These are phyloP conservation scores for Drosophila helvetica DNA, from an alignment of 2,888 invertebrate species.

Conservation along the genomic window DNA sequence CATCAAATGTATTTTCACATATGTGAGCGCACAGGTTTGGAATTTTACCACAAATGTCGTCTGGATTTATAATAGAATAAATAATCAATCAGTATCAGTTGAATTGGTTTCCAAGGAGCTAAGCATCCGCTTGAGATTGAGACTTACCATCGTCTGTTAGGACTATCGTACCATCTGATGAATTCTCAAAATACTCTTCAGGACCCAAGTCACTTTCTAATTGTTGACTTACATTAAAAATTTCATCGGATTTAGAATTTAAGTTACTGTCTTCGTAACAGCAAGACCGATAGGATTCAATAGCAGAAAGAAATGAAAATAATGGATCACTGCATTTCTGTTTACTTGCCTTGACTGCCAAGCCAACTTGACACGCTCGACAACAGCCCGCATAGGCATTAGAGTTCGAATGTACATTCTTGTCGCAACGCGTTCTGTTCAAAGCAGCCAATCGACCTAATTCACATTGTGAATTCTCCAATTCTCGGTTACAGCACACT, in stretches of 20 bases:
- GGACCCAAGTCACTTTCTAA: slow-evolving; percentile 4
- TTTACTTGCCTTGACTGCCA: slow-evolving; percentile 85
- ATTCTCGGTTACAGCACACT: slow-evolving; percentile 87
- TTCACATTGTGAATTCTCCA: slow-evolving; percentile 82
- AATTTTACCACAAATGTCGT: slow-evolving; percentile 85
- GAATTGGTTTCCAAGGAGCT: not conserved
- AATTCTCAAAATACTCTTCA: slow-evolving; percentile 14
- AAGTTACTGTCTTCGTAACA: slow-evolving; percentile 83
- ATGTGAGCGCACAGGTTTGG: slow-evolving; percentile 85
- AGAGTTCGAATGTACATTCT: slow-evolving; percentile 63
- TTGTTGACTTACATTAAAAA: not conserved
- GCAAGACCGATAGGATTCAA: slow-evolving; percentile 87
- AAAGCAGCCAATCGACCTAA: slow-evolving; percentile 80
- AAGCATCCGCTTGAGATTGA: not conserved
- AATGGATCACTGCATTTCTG: slow-evolving; percentile 85
- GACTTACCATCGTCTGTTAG: slow-evolving; percentile 69
- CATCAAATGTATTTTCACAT: slow-evolving; percentile 86
- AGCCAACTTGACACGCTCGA: slow-evolving; percentile 87
- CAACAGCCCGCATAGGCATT: slow-evolving; percentile 86
- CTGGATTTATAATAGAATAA: slow-evolving; percentile 55
- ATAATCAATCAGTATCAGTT: not conserved
- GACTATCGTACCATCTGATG: slow-evolving; percentile 65
- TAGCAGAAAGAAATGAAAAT: slow-evolving; percentile 83
- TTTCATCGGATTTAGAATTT: not conserved
- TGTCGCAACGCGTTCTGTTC: slow-evolving; percentile 77